Evolutionary conservation across 2,797 vertebrate species (phyloP).

Genomic region (Phrynocephalus guinanensis): DNA sequence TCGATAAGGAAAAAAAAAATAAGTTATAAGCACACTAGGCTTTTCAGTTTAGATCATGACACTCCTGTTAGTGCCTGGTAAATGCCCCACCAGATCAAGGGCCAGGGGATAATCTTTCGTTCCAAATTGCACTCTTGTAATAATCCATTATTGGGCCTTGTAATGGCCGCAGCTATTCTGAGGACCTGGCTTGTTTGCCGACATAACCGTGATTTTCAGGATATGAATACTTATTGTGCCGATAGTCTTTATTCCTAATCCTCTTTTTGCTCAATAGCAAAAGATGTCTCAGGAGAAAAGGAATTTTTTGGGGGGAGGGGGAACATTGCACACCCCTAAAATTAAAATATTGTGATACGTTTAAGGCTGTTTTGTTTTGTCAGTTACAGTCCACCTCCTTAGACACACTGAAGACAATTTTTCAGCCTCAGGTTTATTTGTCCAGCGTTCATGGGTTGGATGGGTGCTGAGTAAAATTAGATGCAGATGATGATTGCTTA

Average conservation of each 20-base stretch:
- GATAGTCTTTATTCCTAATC: slow-evolving; percentile 69
- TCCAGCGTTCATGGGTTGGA: too few relatives aligned
- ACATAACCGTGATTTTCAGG: slow-evolving; percentile 63
- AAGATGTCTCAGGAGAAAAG: slow-evolving; percentile 57
- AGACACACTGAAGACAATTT: too few relatives aligned
- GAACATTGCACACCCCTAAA: too few relatives aligned
- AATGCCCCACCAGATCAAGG: slow-evolving; percentile 49
- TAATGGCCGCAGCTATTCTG: neutral
- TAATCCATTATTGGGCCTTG: slow-evolving; percentile 31
- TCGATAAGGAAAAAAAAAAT: neutral
- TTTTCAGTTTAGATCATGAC: slow-evolving; percentile 45
- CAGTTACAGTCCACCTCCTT: too few relatives aligned
- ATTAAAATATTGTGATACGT: too few relatives aligned
- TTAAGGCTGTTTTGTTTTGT: too few relatives aligned
- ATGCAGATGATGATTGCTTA: too few relatives aligned
- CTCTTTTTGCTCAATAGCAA: slow-evolving; percentile 68
- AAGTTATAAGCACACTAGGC: slow-evolving; percentile 40
- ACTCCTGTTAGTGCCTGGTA: slow-evolving; percentile 44
- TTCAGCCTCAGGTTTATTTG: too few relatives aligned
- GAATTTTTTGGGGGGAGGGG: slow-evolving; percentile 16
- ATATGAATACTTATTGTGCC: slow-evolving; percentile 67
- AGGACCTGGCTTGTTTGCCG: slow-evolving; percentile 42
- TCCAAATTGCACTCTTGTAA: slow-evolving; percentile 54
- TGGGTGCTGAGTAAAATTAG: too few relatives aligned
- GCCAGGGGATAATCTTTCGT: slow-evolving; percentile 48